Percentiles rank a stretch among this genome's conserved stretches.
Evolutionary conservation across 1,140 invertebrate genomes (phyloP).

Genomic region (Hylaeus anthracinus): DNA sequence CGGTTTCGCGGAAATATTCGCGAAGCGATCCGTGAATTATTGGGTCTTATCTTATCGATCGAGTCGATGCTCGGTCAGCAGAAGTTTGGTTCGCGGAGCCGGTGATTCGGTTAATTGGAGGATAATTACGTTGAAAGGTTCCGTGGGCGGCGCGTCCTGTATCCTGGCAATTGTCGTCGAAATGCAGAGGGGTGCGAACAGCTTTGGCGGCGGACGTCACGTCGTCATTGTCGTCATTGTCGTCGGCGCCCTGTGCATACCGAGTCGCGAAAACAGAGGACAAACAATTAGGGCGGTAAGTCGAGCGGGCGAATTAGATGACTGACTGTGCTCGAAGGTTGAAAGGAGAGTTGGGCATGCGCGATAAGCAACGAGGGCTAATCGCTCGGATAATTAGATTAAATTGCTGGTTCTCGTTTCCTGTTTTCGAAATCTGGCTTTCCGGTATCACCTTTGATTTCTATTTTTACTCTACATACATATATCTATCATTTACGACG

Average conservation of each 20-base stretch:
- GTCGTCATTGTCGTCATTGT: constrained; percentile 23
- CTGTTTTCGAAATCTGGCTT: constrained; percentile 19
- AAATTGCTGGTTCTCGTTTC: constrained; percentile 50
- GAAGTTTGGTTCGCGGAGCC: constrained; percentile 5
- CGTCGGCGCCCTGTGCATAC: constrained; percentile 46
- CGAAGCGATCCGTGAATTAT: constrained; percentile 22
- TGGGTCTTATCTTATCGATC: no score
- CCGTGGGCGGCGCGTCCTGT: neutral
- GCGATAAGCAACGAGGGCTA: constrained; percentile 58
- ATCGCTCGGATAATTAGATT: constrained; percentile 64
- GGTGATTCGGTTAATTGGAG: constrained; percentile 39
- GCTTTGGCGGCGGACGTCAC: neutral
- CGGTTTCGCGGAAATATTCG: neutral
- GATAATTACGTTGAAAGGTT: constrained; percentile 46
- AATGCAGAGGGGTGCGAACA: neutral
- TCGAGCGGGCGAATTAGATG: constrained; percentile 60
- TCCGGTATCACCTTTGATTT: constrained; percentile 25
- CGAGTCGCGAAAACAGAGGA: constrained; percentile 33
- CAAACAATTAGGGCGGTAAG: constrained; percentile 63
- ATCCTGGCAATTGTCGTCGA: constrained; percentile 32
- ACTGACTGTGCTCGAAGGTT: constrained; percentile 42
- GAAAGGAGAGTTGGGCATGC: constrained; percentile 32
- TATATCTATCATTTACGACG: no score
- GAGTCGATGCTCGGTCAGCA: neutral
- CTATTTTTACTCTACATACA: neutral